Base-by-base conservation (phyloP, 2,113 vertebrate genomes). In the Sinocyclocheilus grahami region DNA sequence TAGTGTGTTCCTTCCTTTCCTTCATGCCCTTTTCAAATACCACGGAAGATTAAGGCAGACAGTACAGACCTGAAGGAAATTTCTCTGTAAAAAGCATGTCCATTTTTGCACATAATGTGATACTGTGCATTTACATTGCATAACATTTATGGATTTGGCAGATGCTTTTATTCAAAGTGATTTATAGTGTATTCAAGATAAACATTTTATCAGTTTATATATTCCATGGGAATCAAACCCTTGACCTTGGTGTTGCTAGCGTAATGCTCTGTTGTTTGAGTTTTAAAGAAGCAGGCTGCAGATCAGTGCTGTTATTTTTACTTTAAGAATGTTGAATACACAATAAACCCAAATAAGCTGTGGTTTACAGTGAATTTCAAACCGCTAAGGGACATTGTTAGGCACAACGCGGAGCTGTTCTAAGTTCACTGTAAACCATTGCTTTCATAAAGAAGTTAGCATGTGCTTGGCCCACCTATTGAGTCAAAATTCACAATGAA, bases 1-100 rank as follows among this genome's bases (percentile, higher is more conserved):
- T 11, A 55, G 55, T 30, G 18, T 60, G 30, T 53, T 42, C 33
- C 37, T 75, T 75, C 7, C 16, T 81, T 39, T 82, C 75, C 51
- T 13, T 6, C 5, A 30, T 81, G 86, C 60, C 86, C 86, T 87
- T 89, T 89, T 83, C 27, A 87, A 89, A 89, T 87, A 84, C 81
- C 88, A 87, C 42, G 11, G 65, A 51, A 60, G 69, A 76, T 63
- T 46, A 82, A 62, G 63, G 76, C 46, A 10, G 80, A 74, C 75
- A 55, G 67, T 12, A 39, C 42, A 86, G 30, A 67, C 48, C 22
- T 24, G 24, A 55, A 75, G 69, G 18, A 37, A 18, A 46, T 27
- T 39, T 22, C 37, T 39, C 14, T 2, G 53, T 65, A 11, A 51
- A 53, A 80, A 81, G 71, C 33, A 7, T 53, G 4, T 75, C 69